Evolutionary conservation across 2,797 vertebrate species (phyloP).

Genomic region (Serranus cabrilla): DNA sequence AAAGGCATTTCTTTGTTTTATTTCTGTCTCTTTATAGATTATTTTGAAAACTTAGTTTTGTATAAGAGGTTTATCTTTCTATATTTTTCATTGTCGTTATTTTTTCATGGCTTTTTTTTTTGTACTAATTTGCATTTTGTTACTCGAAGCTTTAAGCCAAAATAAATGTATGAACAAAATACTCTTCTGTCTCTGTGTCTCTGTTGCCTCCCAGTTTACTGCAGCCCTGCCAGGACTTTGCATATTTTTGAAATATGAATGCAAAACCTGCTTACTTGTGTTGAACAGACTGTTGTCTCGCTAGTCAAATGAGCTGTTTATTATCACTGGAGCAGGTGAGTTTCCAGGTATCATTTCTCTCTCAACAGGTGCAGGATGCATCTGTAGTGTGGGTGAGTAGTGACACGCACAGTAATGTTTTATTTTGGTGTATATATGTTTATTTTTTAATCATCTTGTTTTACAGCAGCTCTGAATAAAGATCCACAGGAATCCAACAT

Average conservation of each 20-base stretch:
- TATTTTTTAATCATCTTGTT: too few relatives aligned
- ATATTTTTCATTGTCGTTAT: constrained; percentile 39
- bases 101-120: constrained; percentile 38
- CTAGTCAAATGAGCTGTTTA: constrained; percentile 24
- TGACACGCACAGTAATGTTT: background rate
- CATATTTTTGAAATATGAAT: constrained; percentile 45
- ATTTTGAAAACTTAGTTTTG: constrained; percentile 55
- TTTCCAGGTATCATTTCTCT: background rate
- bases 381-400: background rate
- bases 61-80: constrained; percentile 57
- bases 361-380: background rate
- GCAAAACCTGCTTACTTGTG: constrained; percentile 18
- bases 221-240: constrained; percentile 39
- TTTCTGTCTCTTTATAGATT: constrained; percentile 40
- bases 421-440: too few relatives aligned
- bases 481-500: constrained; percentile 20
- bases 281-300: constrained; percentile 34
- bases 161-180: constrained; percentile 55
- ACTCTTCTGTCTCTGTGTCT: constrained; percentile 8
- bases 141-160: constrained; percentile 19
- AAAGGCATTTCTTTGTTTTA: constrained; percentile 46
- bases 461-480: background rate
- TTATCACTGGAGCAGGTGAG: background rate
- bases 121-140: constrained; percentile 57
- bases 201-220: background rate